phyloP scores from a whole-genome alignment of 2,797 vertebrate species.

The Pteropus rufus region DNA sequence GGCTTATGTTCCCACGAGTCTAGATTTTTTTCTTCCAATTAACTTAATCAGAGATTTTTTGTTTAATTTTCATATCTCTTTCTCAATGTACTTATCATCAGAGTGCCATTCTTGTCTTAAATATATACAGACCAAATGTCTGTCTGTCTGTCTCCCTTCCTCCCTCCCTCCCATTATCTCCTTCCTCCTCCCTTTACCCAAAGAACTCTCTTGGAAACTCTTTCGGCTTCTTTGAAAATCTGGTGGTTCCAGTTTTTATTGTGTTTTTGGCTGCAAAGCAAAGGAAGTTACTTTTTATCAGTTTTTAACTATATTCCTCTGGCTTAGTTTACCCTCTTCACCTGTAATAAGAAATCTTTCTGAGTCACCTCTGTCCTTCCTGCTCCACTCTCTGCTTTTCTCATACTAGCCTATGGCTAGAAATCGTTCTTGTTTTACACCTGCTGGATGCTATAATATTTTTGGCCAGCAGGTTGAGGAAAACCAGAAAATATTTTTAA shows the following conservation, averaged over 20 bases:
- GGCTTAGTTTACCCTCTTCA: neutral
- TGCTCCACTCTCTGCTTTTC: neutral
- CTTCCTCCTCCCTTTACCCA: neutral
- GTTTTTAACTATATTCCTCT: neutral
- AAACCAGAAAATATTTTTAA: neutral
- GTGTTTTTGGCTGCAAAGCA: neutral
- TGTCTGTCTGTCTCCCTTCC: neutral
- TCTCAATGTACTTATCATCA: neutral
- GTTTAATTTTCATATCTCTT: neutral
- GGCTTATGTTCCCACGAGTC: neutral
- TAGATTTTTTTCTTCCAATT: neutral
- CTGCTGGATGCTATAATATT: neutral
- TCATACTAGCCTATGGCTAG: neutral
- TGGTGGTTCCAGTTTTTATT: neutral
- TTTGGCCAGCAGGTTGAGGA: conserved; percentile 7
- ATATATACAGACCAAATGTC: neutral
- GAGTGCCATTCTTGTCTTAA: neutral
- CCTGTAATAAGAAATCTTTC: neutral
- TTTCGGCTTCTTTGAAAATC: neutral
- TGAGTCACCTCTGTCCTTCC: neutral
- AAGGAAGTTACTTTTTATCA: neutral
- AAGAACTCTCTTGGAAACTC: neutral
- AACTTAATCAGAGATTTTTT: neutral
- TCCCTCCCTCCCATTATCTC: neutral
- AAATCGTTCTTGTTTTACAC: neutral